These are phyloP conservation scores for Pocillopora verrucosa DNA, from an alignment of 64 coral and sea anemone genomes.

Conservation along the genomic window DNA sequence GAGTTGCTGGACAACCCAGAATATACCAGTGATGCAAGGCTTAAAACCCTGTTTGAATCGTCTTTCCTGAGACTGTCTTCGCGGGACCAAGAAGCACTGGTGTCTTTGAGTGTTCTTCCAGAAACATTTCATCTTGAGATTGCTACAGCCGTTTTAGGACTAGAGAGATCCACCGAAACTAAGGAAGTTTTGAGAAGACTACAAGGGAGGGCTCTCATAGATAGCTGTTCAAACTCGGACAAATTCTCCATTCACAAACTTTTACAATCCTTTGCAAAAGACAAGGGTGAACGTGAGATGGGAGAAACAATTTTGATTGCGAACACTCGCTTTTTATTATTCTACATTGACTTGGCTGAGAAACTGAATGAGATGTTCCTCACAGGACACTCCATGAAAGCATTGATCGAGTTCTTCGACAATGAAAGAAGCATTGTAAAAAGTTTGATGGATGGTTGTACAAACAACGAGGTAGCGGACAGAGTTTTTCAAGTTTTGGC, in stretches of 20 bases:
- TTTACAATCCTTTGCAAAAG: background rate
- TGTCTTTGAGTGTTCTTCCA: constrained; percentile 22
- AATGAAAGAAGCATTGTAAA: constrained; percentile 17
- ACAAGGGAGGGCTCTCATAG: constrained; percentile 22
- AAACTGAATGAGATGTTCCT: background rate
- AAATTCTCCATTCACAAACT: constrained; percentile 20
- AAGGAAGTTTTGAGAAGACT: constrained; percentile 8
- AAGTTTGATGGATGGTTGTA: background rate
- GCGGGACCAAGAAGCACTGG: constrained; percentile 3
- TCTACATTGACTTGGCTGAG: background rate
- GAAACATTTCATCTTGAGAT: constrained; percentile 11
- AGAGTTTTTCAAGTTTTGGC: background rate
- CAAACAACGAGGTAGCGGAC: background rate
- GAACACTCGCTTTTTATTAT: background rate
- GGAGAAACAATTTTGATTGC: background rate
- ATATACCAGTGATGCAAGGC: background rate
- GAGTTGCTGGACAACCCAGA: constrained; percentile 16
- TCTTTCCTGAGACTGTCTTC: constrained; percentile 33
- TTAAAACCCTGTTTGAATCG: background rate
- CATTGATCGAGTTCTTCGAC: constrained; percentile 7
- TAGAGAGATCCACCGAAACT: background rate
- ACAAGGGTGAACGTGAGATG: background rate
- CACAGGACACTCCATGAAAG: background rate
- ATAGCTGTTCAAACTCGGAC: background rate
- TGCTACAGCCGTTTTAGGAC: constrained; percentile 27